Percentiles rank a stretch among this genome's conserved stretches.
These are phyloP conservation scores for Ceratina australensis DNA, from an alignment of 1,140 invertebrate species.

Conservation along the genomic window DNA sequence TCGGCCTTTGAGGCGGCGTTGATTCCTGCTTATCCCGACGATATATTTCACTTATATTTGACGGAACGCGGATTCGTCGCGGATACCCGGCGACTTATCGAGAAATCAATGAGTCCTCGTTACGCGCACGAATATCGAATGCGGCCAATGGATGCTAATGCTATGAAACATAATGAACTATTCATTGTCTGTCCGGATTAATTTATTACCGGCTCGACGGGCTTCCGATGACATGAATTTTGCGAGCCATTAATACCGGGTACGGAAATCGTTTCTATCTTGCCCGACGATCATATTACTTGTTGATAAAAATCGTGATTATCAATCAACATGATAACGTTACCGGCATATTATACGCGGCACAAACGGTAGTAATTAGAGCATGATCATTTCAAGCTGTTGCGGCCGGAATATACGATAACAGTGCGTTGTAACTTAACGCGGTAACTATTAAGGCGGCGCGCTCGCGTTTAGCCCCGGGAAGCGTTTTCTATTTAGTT, in stretches of 20 bases:
- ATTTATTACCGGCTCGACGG: slow-evolving; percentile 16
- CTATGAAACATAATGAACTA: slow-evolving; percentile 33
- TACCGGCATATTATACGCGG: too few species aligned
- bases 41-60: too few species aligned
- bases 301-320: neutral
- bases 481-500: slow-evolving; percentile 19
- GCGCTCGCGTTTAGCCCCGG: neutral
- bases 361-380: too few species aligned
- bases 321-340: neutral
- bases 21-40: too few species aligned
- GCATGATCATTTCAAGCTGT: too few species aligned
- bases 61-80: too few species aligned
- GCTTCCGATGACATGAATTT: neutral
- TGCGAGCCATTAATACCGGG: neutral
- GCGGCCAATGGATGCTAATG: neutral
- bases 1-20: too few species aligned
- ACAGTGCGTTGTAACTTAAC: too few species aligned
- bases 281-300: too few species aligned
- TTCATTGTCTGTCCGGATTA: slow-evolving; percentile 20
- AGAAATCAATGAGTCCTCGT: neutral
- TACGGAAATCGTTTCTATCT: slow-evolving; percentile 17
- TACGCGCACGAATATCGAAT: neutral
- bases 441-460: neutral
- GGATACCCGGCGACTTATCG: neutral
- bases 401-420: too few species aligned